These are phyloP conservation scores for Prosopocoilus inquinatus DNA, from an alignment of 2,888 invertebrate genomes.

Conservation along the genomic window DNA sequence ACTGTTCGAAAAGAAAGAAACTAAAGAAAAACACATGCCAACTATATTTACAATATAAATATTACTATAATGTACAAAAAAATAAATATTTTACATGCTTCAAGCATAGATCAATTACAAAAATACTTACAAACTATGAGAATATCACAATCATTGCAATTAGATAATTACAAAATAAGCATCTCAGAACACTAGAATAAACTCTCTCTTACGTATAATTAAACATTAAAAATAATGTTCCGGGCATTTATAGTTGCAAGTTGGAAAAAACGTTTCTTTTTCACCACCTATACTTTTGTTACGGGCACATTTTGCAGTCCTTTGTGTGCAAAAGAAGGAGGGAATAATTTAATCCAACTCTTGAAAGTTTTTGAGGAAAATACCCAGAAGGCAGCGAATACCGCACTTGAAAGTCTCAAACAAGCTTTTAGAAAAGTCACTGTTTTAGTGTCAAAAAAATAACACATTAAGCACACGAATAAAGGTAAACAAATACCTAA, in stretches of 20 bases:
- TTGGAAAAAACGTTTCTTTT: constrained; percentile 1
- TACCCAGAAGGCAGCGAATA: constrained; percentile 43
- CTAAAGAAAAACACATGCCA: constrained; percentile 9
- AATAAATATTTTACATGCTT: constrained; percentile 29
- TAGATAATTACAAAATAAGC: constrained; percentile 3
- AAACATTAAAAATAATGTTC: constrained; percentile 1
- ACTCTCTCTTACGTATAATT: neutral
- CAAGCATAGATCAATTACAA: constrained; percentile 21
- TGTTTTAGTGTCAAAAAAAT: constrained; percentile 38
- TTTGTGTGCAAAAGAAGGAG: constrained; percentile 32
- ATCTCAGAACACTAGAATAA: no score
- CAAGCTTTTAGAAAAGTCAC: constrained; percentile 36
- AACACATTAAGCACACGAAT: constrained; percentile 67
- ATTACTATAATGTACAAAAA: constrained; percentile 23
- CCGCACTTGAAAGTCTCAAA: constrained; percentile 38
- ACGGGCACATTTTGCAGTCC: constrained; percentile 29
- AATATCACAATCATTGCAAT: constrained; percentile 24
- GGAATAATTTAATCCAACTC: constrained; percentile 41
- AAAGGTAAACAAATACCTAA: constrained; percentile 74
- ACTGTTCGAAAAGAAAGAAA: neutral
- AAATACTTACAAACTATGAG: constrained; percentile 17
- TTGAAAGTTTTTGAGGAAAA: constrained; percentile 44
- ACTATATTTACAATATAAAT: constrained; percentile 24
- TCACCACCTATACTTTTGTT: constrained; percentile 32
- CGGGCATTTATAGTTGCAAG: neutral